phyloP scores from a whole-genome alignment of 2,888 invertebrate species.

The Acanthosoma haemorrhoidale region DNA sequence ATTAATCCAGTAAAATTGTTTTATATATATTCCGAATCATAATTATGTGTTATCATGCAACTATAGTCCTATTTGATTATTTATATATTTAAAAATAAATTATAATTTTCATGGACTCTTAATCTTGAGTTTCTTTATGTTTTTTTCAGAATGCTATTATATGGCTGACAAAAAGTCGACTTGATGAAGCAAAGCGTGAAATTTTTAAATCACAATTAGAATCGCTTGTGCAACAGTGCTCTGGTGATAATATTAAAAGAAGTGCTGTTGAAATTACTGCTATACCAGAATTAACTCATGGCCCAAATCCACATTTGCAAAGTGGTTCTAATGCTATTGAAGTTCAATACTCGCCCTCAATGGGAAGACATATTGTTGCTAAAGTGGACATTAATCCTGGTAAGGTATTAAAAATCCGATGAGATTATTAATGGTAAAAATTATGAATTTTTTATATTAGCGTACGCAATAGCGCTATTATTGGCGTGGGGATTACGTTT shows the following conservation, averaged over 20 bases:
- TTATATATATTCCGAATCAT: too few species aligned
- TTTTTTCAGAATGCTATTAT: slow-evolving; percentile 33
- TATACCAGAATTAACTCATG: slow-evolving; percentile 27
- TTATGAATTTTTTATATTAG: background rate
- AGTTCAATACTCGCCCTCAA: slow-evolving; percentile 51
- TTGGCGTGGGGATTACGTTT: too few species aligned
- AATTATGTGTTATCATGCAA: too few species aligned
- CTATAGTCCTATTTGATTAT: too few species aligned
- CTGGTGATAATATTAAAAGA: background rate
- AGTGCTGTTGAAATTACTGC: background rate
- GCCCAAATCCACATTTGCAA: slow-evolving; percentile 41
- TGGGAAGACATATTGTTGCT: slow-evolving; percentile 68
- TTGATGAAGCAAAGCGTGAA: slow-evolving; percentile 27
- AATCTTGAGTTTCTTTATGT: background rate
- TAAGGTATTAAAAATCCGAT: too few species aligned
- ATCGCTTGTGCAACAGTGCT: slow-evolving; percentile 18
- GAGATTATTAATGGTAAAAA: too few species aligned
- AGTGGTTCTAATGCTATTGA: slow-evolving; percentile 61
- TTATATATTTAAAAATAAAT: too few species aligned
- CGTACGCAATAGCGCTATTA: background rate
- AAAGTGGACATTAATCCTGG: slow-evolving; percentile 63
- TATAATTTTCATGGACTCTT: too few species aligned
- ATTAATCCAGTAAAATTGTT: too few species aligned
- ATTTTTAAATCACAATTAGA: slow-evolving; percentile 16
- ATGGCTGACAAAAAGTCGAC: slow-evolving; percentile 26